phyloP scores from a whole-genome alignment of 2,113 vertebrate species.

The Pseudopipra pipra region DNA sequence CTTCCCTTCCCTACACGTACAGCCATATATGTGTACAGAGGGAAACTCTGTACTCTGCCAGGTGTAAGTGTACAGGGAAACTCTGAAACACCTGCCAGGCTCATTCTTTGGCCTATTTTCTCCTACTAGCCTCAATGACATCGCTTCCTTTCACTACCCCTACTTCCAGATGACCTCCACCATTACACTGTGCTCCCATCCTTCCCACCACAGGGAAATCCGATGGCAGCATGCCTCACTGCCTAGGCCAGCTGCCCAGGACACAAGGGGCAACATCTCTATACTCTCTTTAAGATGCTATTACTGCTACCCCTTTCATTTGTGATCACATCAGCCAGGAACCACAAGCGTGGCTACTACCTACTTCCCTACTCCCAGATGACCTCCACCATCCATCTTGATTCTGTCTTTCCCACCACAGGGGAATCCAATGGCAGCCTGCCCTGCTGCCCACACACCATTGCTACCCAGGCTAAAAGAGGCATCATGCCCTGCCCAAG shows the following conservation, averaged over 20 bases:
- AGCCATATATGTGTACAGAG: background rate
- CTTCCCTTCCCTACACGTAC: background rate
- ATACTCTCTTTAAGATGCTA: accelerated
- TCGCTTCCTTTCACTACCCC: background rate
- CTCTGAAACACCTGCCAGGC: background rate
- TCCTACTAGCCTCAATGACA: background rate
- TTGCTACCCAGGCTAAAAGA: background rate
- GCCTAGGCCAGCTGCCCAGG: background rate
- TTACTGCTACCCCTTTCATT: background rate
- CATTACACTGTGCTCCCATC: background rate
- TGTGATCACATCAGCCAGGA: too few relatives aligned
- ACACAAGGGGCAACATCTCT: background rate
- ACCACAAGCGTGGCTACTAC: background rate
- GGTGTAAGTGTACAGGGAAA: background rate
- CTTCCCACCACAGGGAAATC: background rate
- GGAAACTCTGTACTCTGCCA: background rate
- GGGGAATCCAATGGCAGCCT: background rate
- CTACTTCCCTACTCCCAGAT: background rate
- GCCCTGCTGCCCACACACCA: background rate
- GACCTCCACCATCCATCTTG: background rate
- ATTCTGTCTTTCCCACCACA: background rate
- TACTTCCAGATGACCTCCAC: background rate
- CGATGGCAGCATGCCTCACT: accelerated
- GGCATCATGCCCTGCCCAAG: background rate
- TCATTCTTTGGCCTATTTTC: background rate